Base-by-base conservation (phyloP, 1,140 invertebrate species). In the Sinella curviseta region DNA sequence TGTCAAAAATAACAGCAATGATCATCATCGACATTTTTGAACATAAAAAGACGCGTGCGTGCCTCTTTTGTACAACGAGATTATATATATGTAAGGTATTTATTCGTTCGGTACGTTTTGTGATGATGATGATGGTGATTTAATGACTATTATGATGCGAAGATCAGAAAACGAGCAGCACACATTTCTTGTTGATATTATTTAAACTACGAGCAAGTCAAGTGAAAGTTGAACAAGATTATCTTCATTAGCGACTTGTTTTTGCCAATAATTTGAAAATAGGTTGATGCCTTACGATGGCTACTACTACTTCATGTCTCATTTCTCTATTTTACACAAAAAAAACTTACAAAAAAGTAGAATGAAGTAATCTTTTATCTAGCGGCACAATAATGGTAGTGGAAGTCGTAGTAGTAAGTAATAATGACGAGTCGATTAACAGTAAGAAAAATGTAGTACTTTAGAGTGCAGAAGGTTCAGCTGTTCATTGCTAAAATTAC, bases 141-240 rank as follows among this genome's bases (percentile, higher is more conserved):
- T 8, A 48, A 8, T 48, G 20, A 8, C 39, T 48, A 48, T 48
- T 48, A 12, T 48, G 20, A 48, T 8, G 20, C 20, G 20, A 48
- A 48, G 39, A 48, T 48, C 8, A 20, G 20, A 12, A 48, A 48
- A 48, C 39, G 20, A 20, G 20, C 39, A 48, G 39, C 20, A 48
- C 20, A 48, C 39, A 20, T 48, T 48, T 20, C 39, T 48, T 48
- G 20, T 20, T 12, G 39, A 48, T 48, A 48, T 48, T 20, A 48
- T 48, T 48, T 48, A 48, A 48, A 48, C 39, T 20, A 48, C 39
- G 39, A 20, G 39, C 20, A 48, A 48, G 39, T 20, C 65, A 33
- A 70, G 65, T 70, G 65, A 70, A 70, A 70, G 65, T 70, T 70
- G n/a, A 70, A 70, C 65, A 70, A 8, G 65, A 70, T 70, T 70